phyloP scores from a whole-genome alignment of 2,113 vertebrate genomes.

The Helogale parvula region DNA sequence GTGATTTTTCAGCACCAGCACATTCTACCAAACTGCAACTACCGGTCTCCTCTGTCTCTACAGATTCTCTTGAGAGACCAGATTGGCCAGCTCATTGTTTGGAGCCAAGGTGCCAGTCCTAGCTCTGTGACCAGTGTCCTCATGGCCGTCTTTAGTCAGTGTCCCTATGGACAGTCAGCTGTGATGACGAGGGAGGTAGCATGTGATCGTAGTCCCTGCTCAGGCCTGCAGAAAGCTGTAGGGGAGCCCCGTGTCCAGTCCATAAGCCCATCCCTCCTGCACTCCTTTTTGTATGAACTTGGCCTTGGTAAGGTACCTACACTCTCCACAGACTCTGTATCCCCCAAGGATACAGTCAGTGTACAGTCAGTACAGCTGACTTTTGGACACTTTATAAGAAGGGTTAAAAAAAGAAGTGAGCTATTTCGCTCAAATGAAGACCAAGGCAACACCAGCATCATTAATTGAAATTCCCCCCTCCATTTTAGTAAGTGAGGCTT shows the following conservation, averaged over 20 bases:
- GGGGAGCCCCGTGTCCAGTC: background rate
- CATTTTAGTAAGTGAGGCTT: background rate
- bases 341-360: too few species aligned
- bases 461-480: background rate
- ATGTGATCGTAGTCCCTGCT: fast-evolving
- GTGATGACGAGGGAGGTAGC: background rate
- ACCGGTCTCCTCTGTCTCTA: background rate
- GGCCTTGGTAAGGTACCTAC: background rate
- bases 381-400: background rate
- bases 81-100: fast-evolving
- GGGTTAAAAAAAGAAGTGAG: background rate
- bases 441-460: background rate
- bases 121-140: background rate
- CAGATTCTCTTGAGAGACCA: background rate
- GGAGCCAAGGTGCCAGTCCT: background rate
- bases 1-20: background rate
- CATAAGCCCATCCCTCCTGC: background rate
- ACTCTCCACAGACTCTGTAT: background rate
- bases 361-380: background rate
- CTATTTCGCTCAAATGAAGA: background rate
- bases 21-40: background rate
- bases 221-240: background rate
- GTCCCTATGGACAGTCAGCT: background rate
- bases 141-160: background rate
- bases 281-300: background rate